These are phyloP conservation scores for Erpetoichthys calabaricus DNA, from an alignment of 2,797 vertebrate genomes.

Conservation along the genomic window DNA sequence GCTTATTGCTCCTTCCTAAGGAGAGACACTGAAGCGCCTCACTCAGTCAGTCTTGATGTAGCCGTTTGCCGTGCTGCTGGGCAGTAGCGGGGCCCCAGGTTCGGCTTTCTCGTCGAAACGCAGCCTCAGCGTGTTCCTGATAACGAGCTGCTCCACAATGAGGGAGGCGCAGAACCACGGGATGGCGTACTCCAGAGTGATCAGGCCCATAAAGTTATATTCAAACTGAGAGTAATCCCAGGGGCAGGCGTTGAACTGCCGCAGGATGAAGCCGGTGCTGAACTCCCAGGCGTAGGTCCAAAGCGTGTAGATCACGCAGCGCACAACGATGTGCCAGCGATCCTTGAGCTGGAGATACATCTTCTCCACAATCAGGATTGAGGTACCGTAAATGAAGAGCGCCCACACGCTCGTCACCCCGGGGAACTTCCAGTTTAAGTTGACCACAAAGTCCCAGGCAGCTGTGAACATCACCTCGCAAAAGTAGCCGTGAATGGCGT, in stretches of 20 bases:
- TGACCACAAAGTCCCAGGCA: constrained; percentile 89
- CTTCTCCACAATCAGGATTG: constrained; percentile 87
- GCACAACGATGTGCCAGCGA: constrained; percentile 67
- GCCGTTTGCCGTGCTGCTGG: constrained; percentile 56
- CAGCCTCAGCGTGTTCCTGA: constrained; percentile 82
- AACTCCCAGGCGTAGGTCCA: constrained; percentile 98
- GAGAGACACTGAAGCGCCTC: not conserved
- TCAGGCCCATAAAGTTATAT: constrained; percentile 96
- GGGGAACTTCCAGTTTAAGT: constrained; percentile 94
- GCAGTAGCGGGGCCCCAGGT: constrained; percentile 35
- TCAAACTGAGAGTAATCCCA: constrained; percentile 95
- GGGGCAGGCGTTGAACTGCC: constrained; percentile 88
- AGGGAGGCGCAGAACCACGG: constrained; percentile 94
- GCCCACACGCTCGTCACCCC: constrained; percentile 97
- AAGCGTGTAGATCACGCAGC: constrained; percentile 90
- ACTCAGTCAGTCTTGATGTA: constrained; percentile 66
- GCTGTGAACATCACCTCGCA: constrained; percentile 98
- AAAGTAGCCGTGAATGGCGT: constrained; percentile 95
- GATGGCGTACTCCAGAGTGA: constrained; percentile 92
- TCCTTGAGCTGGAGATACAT: constrained; percentile 80
- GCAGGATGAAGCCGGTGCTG: constrained; percentile 79
- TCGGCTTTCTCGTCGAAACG: constrained; percentile 69
- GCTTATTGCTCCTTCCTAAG: not conserved
- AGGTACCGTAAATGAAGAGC: constrained; percentile 94
- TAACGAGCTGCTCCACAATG: constrained; percentile 83